Percentiles rank a stretch among this genome's conserved stretches.
Conservation (phyloP, 2,888 invertebrate genomes). For the Tryphoninae sp. region DNA sequence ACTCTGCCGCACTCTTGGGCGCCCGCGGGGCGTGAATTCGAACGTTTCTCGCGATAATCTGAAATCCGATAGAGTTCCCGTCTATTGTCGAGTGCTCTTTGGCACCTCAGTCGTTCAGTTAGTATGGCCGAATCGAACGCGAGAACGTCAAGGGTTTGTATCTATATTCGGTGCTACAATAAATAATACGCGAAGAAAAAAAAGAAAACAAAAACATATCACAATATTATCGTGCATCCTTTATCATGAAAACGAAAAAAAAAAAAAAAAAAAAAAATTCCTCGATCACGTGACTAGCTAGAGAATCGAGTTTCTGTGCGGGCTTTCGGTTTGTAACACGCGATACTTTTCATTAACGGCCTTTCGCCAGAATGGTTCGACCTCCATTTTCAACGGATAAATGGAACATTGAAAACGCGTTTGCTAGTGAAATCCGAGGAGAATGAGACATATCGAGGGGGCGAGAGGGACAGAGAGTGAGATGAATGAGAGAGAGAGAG, state of each 20-base stretch:
- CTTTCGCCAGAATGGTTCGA: conserved; percentile 6
- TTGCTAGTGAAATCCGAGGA: conserved; percentile 26
- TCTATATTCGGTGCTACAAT: neutral
- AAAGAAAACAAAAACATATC: too few relatives aligned
- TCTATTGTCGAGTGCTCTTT: conserved; percentile 9
- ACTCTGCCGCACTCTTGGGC: conserved; percentile 3
- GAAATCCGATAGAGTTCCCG: conserved; percentile 23
- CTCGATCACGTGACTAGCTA: neutral
- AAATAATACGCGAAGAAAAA: neutral
- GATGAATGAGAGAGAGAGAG: neutral
- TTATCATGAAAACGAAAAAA: too few relatives aligned
- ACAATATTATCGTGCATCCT: too few relatives aligned
- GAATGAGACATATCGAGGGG: conserved; percentile 1
- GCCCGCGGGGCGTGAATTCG: conserved; percentile 24
- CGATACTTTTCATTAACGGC: neutral
- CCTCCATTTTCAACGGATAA: conserved; percentile 22
- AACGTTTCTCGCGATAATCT: conserved; percentile 44
- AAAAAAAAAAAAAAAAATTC: neutral
- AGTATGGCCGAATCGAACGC: conserved; percentile 39
- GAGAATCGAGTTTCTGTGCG: neutral
- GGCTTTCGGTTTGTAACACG: neutral
- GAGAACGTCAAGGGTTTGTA: conserved; percentile 43
- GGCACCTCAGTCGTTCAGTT: conserved; percentile 23
- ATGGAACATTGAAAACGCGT: conserved; percentile 17
- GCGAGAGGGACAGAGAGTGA: conserved; percentile 26